Base-by-base conservation (phyloP, 2,113 vertebrate species). In the Pholis gunnellus region DNA sequence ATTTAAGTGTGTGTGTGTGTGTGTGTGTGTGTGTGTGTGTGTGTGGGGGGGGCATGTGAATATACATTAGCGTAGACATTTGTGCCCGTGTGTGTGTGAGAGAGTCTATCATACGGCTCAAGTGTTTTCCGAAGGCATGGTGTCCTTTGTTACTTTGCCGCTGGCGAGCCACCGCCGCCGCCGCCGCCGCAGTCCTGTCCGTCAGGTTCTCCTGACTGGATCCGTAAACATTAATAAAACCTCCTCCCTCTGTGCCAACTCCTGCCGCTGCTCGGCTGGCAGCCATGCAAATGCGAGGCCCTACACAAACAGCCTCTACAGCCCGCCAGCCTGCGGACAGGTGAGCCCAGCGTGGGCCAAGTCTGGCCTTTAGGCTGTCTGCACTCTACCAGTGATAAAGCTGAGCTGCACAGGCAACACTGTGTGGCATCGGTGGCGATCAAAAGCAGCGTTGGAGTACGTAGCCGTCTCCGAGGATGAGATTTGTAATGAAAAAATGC, bases 201-300 rank as follows among this genome's bases (percentile, higher is more conserved):
- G 50, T 95, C 94, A 94, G 94, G 94, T 95, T 95, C 91, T 92
- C 78, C 88, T 52, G 75, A 89, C 93, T 93, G 77, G 81, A 87
- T 92, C 84, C 75, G 91, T 90, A 91, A 94, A 94, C 88, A 94
- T 92, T 80, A 93, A 92, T 87, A 91, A 88, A 89, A 36, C 76
- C 88, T 66, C 60, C 75, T 61, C 67, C 71, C 57, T 66, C 10
- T 4, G 63, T 88, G 89, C 89, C 86, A 91, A 59, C 68, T 88
- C 75, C 86, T 56, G 68, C 87, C 66, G 52, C 13, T 46, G 82
- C 86, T 88, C 81, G 56, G 75, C 83, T 92, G 85, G 82, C 92
- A 94, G 77, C 68, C 85, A 79, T 91, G 92, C 91, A 93, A 94
- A 94, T 93, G 88, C 82, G 11, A 71, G 74, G 83, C 88, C 83